phyloP scores from a whole-genome alignment of 2,113 vertebrate genomes.

The Anthoscopus minutus region DNA sequence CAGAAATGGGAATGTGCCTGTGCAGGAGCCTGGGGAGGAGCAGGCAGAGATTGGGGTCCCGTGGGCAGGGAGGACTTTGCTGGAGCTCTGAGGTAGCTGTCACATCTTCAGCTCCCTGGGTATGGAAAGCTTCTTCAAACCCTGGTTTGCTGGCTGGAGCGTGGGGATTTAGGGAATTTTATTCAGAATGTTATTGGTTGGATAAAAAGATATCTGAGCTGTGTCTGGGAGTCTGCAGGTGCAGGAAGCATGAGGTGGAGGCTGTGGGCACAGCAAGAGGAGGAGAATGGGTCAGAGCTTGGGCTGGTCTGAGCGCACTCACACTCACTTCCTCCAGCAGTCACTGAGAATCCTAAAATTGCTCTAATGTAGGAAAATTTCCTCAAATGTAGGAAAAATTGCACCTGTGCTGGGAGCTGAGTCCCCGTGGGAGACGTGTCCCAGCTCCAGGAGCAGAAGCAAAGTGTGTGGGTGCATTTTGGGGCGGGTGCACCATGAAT shows the following conservation, averaged over 20 bases:
- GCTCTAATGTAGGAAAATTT: neutral
- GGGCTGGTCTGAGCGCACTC: neutral
- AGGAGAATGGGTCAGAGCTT: neutral
- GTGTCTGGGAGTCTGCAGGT: neutral
- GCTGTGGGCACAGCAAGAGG: neutral
- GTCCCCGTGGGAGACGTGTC: neutral
- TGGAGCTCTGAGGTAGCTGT: neutral
- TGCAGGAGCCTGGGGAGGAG: neutral
- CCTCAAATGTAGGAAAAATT: neutral
- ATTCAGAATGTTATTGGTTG: neutral
- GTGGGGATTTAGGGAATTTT: neutral
- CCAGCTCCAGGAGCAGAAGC: neutral
- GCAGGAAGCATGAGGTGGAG: neutral
- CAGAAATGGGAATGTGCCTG: neutral
- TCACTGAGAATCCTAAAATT: neutral
- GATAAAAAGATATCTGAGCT: neutral
- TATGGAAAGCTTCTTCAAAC: neutral
- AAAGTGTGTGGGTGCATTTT: neutral
- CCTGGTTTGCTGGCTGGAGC: neutral
- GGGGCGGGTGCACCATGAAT: neutral
- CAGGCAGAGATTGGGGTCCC: neutral
- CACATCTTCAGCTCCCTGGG: accelerated
- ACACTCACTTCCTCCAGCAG: neutral
- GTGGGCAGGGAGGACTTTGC: neutral
- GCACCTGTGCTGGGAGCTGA: neutral